phyloP scores from a whole-genome alignment of 1,140 invertebrate genomes.

The Drosophila rhopaloa region DNA sequence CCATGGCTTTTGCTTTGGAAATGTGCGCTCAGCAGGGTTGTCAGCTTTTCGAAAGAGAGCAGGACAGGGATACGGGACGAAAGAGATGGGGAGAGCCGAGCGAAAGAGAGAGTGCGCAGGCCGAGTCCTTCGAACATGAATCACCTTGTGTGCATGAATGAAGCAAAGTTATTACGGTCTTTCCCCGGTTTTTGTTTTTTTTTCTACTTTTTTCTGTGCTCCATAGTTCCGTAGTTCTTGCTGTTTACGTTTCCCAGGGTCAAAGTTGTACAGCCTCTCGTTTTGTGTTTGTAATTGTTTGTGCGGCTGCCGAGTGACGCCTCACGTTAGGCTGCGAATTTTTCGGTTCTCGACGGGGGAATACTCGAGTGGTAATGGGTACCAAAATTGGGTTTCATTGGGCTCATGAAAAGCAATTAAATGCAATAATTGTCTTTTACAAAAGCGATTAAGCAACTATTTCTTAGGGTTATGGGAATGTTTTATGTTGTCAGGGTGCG shows the following conservation, averaged over 20 bases:
- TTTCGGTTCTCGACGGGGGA: slow-evolving; percentile 6
- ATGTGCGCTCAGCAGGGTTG: slow-evolving; percentile 41
- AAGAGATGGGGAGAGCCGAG: not conserved
- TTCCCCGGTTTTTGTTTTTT: slow-evolving; percentile 3
- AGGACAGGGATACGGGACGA: not conserved
- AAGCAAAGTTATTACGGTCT: slow-evolving; percentile 49
- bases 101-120: slow-evolving; percentile 22
- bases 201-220: slow-evolving; percentile 10
- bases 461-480: too few relatives aligned
- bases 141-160: slow-evolving; percentile 67
- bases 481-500: too few relatives aligned
- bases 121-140: slow-evolving; percentile 8
- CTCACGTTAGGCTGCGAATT: slow-evolving; percentile 43
- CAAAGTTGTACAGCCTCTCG: slow-evolving; percentile 73
- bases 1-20: slow-evolving; percentile 1
- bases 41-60: slow-evolving; percentile 22
- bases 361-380: slow-evolving; percentile 17
- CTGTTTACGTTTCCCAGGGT: slow-evolving; percentile 75
- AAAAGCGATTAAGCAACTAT: not conserved
- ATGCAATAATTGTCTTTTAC: slow-evolving; percentile 5
- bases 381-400: slow-evolving; percentile 6
- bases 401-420: slow-evolving; percentile 13
- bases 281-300: slow-evolving; percentile 78
- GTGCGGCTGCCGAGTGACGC: slow-evolving; percentile 52
- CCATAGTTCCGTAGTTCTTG: slow-evolving; percentile 39